These are phyloP conservation scores for Orthonychiurus folsomi DNA, from an alignment of 2,888 invertebrate species.

Conservation along the genomic window DNA sequence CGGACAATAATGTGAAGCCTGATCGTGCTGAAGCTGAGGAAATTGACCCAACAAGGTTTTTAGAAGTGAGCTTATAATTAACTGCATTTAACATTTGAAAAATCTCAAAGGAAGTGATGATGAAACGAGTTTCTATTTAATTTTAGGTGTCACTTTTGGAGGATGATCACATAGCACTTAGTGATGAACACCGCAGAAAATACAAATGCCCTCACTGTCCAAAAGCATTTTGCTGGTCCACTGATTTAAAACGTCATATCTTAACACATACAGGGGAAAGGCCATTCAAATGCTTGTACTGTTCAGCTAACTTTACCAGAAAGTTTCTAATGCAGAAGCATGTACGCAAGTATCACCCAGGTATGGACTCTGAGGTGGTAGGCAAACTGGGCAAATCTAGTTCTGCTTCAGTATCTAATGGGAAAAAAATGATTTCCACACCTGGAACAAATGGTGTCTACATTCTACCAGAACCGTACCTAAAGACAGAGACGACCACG, in stretches of 20 bases:
- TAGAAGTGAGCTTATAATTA: constrained; percentile 7
- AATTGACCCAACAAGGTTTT: constrained; percentile 10
- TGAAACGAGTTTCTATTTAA: too few relatives aligned
- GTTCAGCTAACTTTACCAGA: constrained; percentile 45
- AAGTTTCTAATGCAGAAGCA: constrained; percentile 47
- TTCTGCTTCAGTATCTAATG: neutral
- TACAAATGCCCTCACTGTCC: constrained; percentile 44
- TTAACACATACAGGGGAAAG: constrained; percentile 46
- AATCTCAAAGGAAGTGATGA: too few relatives aligned
- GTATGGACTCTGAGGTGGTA: neutral
- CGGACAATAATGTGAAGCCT: neutral
- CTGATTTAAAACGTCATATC: constrained; percentile 46
- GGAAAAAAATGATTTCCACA: too few relatives aligned
- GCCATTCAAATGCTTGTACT: constrained; percentile 45
- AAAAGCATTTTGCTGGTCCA: constrained; percentile 46
- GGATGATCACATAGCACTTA: constrained; percentile 4
- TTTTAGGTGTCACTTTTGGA: constrained; percentile 12
- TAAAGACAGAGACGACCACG: neutral
- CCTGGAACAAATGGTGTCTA: neutral
- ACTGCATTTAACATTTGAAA: too few relatives aligned
- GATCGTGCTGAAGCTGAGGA: neutral
- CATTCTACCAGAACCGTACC: too few relatives aligned
- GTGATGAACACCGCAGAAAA: constrained; percentile 31
- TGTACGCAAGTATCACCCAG: constrained; percentile 42
- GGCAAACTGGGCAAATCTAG: neutral